Conservation (phyloP, 2,797 vertebrate species). For the Pagetopsis macropterus region DNA sequence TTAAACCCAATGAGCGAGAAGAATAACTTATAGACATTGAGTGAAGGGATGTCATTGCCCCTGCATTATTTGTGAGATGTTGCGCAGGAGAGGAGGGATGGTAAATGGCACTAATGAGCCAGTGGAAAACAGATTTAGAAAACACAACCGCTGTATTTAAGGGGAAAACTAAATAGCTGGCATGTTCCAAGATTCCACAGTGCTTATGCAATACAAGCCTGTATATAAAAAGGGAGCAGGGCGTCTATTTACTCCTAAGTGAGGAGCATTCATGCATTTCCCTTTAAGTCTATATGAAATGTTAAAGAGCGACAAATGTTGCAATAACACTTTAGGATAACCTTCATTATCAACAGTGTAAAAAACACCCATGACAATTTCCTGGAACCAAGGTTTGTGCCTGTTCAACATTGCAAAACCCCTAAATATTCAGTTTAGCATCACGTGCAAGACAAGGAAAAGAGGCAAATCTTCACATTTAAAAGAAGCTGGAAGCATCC, state of each 20-base stretch:
- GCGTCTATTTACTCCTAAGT: constrained; percentile 17
- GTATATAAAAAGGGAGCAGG: constrained; percentile 6
- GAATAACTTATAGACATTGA: constrained; percentile 61
- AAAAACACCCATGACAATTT: not conserved
- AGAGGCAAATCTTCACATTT: not conserved
- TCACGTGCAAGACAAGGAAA: not conserved
- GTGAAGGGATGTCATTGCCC: constrained; percentile 45
- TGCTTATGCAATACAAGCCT: constrained; percentile 37
- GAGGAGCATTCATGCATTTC: constrained; percentile 1
- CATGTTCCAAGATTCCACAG: constrained; percentile 42
- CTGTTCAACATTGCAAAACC: not conserved
- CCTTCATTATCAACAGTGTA: not conserved
- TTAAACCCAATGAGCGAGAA: constrained; percentile 69
- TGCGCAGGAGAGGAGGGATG: constrained; percentile 14
- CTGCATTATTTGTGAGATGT: constrained; percentile 24
- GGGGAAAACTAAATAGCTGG: constrained; percentile 30
- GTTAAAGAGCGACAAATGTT: not conserved
- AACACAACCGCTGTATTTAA: constrained; percentile 50
- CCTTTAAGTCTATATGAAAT: not conserved
- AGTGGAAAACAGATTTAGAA: constrained; percentile 53
- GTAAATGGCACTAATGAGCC: constrained; percentile 49
- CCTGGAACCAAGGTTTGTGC: not conserved
- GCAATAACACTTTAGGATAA: not conserved
- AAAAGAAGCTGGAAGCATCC: not conserved
- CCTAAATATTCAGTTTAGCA: not conserved